These are phyloP conservation scores for Clarias pachynema DNA, from an alignment of 2,797 vertebrate species.

Conservation along the genomic window DNA sequence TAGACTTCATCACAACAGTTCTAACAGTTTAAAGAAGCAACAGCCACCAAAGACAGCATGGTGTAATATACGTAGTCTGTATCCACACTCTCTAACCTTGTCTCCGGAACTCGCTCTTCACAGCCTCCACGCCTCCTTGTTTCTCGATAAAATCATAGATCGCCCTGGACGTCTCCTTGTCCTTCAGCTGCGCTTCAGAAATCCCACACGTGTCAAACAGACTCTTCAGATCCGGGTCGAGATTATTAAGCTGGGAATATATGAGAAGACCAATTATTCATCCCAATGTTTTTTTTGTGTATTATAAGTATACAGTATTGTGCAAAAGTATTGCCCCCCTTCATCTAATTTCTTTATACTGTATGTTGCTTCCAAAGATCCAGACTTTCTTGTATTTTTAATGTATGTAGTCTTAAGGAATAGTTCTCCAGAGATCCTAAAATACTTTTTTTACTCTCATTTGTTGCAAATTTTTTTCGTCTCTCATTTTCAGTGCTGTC, in stretches of 20 bases:
- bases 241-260: slow-evolving; percentile 86
- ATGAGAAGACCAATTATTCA: neutral
- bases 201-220: slow-evolving; percentile 97
- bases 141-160: slow-evolving; percentile 99
- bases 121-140: slow-evolving; percentile 95
- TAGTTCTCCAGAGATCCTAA: no score
- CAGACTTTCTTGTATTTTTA: no score
- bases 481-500: no score
- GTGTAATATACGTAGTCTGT: neutral
- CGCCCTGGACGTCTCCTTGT: slow-evolving; percentile 97
- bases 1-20: neutral
- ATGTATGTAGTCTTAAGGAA: no score
- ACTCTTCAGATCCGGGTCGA: slow-evolving; percentile 97
- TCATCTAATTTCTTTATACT: no score
- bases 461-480: no score
- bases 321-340: no score
- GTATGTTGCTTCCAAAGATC: no score
- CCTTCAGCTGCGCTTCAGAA: slow-evolving; percentile 95
- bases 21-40: neutral
- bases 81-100: slow-evolving; percentile 79
- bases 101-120: slow-evolving; percentile 92
- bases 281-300: no score
- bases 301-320: no score
- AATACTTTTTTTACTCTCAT: no score
- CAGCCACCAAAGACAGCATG: neutral